A percentile compares a stretch with the other conserved stretches of the same genome.
phyloP scores from a whole-genome alignment of 2,113 vertebrate genomes.

The Zapornia atra region DNA sequence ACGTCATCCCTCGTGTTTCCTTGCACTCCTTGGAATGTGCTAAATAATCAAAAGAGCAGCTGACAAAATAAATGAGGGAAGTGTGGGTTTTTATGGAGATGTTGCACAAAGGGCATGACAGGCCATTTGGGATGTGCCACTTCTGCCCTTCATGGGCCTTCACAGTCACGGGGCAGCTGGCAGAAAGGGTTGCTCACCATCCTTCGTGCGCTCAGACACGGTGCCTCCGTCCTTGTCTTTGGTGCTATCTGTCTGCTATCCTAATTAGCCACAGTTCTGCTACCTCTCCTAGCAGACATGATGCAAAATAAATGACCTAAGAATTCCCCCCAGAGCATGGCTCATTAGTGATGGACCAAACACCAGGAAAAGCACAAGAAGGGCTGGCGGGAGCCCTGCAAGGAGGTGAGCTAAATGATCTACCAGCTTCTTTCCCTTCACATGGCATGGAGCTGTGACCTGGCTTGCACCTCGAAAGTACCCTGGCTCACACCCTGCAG shows the following conservation, averaged over 20 bases:
- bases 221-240: not conserved
- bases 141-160: not conserved
- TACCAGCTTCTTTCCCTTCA: not conserved
- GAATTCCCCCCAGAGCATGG: constrained; percentile 39
- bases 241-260: constrained; percentile 43
- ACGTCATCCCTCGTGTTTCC: not conserved
- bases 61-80: constrained; percentile 62
- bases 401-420: constrained; percentile 32
- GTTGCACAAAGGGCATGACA: not conserved
- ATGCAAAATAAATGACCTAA: constrained; percentile 67
- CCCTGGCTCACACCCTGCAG: not conserved
- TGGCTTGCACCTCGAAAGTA: not conserved
- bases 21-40: not conserved
- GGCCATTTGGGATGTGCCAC: not conserved
- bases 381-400: not conserved
- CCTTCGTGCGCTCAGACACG: fast-evolving
- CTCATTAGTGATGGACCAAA: constrained; percentile 55
- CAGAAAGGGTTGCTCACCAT: not conserved
- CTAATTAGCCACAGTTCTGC: constrained; percentile 5
- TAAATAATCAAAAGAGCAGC: constrained; percentile 60
- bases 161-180: not conserved
- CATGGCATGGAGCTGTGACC: not conserved
- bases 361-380: not conserved
- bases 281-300: constrained; percentile 13
- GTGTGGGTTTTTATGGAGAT: not conserved